A percentile compares a stretch with the other conserved stretches of the same genome.
Conservation (phyloP, 30 jellyfish, hydroid and myxozoan genomes). For the Catostylus mosaicus region DNA sequence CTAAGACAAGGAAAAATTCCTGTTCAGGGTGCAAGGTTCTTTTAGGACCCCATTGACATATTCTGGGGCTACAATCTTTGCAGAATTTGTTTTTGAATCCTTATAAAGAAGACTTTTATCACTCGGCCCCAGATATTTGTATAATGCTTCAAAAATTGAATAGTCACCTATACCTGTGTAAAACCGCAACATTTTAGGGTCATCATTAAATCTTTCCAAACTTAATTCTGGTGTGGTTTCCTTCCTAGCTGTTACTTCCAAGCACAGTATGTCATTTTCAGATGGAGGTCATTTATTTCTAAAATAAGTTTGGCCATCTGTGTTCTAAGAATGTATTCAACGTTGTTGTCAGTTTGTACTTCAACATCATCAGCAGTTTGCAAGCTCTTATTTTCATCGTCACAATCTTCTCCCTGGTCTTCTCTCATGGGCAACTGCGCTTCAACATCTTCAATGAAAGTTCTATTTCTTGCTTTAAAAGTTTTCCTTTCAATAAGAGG, state of each 20-base stretch:
- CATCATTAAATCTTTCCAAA: not conserved
- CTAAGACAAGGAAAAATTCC: slow-evolving; percentile 58
- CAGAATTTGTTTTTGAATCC: slow-evolving; percentile 34
- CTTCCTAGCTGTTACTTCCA: not conserved
- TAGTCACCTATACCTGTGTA: slow-evolving; percentile 52
- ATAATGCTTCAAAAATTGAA: slow-evolving; percentile 42
- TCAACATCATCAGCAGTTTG: not conserved
- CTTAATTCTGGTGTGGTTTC: slow-evolving; percentile 4
- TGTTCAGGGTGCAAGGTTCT: slow-evolving; percentile 54
- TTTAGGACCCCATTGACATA: slow-evolving; percentile 37
- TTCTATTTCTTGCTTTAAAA: slow-evolving; percentile 23
- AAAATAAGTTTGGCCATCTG: not conserved
- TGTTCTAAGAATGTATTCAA: not conserved
- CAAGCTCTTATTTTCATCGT: not conserved
- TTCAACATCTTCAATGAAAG: not conserved
- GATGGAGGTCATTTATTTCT: not conserved
- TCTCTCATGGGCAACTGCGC: too few species aligned
- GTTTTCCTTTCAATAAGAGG: slow-evolving; percentile 12
- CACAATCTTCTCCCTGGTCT: not conserved
- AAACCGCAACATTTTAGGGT: slow-evolving; percentile 27
- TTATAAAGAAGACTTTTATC: slow-evolving; percentile 7
- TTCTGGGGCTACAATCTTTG: slow-evolving; percentile 5
- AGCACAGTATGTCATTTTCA: not conserved
- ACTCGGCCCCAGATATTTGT: slow-evolving; percentile 21
- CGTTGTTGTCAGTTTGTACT: not conserved